A percentile compares a stretch with the other conserved stretches of the same genome.
Conservation (phyloP, 2,797 vertebrate species). For the Phrynocephalus guinanensis region DNA sequence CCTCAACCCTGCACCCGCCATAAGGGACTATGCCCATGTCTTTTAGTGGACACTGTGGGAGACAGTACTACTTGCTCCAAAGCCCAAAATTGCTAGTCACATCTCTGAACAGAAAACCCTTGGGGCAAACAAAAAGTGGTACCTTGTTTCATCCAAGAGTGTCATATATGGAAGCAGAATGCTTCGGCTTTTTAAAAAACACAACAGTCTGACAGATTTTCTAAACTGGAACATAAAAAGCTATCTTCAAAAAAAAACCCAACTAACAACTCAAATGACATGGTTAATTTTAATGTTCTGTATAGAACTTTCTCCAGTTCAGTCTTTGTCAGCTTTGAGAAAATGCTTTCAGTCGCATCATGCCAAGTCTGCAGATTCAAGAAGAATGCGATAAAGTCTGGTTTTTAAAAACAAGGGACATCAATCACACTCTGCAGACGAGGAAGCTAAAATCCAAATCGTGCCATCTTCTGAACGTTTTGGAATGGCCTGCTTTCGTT, state of each 20-base stretch:
- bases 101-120: not conserved
- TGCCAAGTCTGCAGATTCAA: not conserved
- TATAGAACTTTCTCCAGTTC: not conserved
- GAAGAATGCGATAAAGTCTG: not conserved
- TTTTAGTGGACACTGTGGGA: too few species aligned
- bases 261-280: too few species aligned
- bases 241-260: too few species aligned
- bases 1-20: too few species aligned
- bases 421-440: not conserved
- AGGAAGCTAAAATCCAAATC: not conserved
- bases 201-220: slow-evolving; percentile 12
- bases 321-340: not conserved
- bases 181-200: slow-evolving; percentile 16
- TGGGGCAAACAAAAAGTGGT: slow-evolving; percentile 24
- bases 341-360: too few species aligned
- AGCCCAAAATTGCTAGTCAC: too few species aligned
- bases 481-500: not conserved
- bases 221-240: not conserved
- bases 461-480: not conserved
- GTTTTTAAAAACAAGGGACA: not conserved
- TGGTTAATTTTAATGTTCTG: not conserved
- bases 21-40: too few species aligned
- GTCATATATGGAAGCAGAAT: slow-evolving; percentile 30
- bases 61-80: too few species aligned
- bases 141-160: slow-evolving; percentile 24